Conservation (phyloP, 2,888 invertebrate genomes). For the Melieria omissa region DNA sequence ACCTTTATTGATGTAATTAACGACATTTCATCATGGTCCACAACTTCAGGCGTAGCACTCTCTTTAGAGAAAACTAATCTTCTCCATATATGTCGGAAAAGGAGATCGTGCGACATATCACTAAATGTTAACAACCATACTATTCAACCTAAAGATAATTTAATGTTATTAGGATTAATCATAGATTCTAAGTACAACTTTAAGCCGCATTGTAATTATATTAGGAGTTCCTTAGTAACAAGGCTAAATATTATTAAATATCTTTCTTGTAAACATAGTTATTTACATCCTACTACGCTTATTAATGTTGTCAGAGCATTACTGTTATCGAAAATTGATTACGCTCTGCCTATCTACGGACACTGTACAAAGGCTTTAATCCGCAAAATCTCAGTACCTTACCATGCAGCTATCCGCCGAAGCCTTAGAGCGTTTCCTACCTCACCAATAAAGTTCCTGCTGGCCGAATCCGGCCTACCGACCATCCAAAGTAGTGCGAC, state of each 20-base stretch:
- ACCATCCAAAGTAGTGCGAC: constrained; percentile 2
- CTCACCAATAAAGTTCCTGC: constrained; percentile 11
- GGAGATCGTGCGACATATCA: not conserved
- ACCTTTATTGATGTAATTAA: not conserved
- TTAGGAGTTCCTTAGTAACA: not conserved
- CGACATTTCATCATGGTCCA: not conserved
- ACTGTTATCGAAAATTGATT: not conserved
- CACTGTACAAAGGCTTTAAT: not conserved
- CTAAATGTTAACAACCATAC: no score
- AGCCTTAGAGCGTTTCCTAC: constrained; percentile 18
- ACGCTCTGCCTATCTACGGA: constrained; percentile 10
- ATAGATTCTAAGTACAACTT: constrained; percentile 4
- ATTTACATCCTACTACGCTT: constrained; percentile 6
- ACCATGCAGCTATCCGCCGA: constrained; percentile 5
- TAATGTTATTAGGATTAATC: constrained; percentile 2
- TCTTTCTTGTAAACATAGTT: not conserved
- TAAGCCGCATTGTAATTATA: not conserved
- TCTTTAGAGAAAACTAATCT: not conserved
- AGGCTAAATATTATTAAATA: constrained; percentile 16
- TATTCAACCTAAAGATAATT: no score
- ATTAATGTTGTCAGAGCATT: not conserved
- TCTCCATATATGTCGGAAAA: constrained; percentile 16
- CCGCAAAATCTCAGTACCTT: not conserved
- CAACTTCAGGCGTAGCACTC: constrained; percentile 4
- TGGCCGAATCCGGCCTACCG: constrained; percentile 15